phyloP scores from a whole-genome alignment of 2,113 vertebrate genomes.

The Hemibagrus wyckioides region DNA sequence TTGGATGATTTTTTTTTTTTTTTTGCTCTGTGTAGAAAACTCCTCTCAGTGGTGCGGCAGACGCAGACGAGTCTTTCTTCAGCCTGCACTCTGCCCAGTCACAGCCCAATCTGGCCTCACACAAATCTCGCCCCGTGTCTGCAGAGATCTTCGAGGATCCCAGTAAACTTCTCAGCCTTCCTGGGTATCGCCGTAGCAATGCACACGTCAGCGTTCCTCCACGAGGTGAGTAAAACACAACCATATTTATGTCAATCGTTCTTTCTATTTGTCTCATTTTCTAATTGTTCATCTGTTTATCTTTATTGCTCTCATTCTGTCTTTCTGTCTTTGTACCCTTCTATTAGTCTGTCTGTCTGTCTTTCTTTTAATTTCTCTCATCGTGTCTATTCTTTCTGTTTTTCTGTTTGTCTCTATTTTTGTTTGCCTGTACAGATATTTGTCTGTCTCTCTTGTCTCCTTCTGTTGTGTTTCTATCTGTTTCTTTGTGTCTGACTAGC shows the following conservation, averaged over 20 bases:
- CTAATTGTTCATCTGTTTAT: not conserved
- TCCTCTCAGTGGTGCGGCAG: conserved; percentile 44
- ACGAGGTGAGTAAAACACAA: conserved; percentile 64
- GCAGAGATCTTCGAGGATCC: conserved; percentile 67
- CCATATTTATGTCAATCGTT: not conserved
- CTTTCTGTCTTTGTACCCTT: not conserved
- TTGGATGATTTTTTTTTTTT: not conserved
- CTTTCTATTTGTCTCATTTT: not conserved
- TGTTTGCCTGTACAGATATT: not conserved
- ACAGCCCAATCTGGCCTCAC: conserved; percentile 63
- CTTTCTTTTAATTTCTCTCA: not conserved
- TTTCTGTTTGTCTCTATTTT: too few species aligned
- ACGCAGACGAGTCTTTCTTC: conserved; percentile 73
- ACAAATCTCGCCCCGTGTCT: conserved; percentile 59
- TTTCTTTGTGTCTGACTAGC: not conserved
- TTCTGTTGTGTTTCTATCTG: fast-evolving
- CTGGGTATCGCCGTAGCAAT: conserved; percentile 86
- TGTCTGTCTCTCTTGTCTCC: not conserved
- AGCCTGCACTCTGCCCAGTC: conserved; percentile 72
- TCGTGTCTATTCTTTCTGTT: not conserved
- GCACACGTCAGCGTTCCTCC: conserved; percentile 62
- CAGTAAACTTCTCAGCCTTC: conserved; percentile 78
- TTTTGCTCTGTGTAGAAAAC: conserved; percentile 70
- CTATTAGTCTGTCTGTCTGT: not conserved
- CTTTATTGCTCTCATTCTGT: not conserved